These are phyloP conservation scores for Philypnodon macrostomus DNA, from an alignment of 2,797 vertebrate species.

Conservation along the genomic window DNA sequence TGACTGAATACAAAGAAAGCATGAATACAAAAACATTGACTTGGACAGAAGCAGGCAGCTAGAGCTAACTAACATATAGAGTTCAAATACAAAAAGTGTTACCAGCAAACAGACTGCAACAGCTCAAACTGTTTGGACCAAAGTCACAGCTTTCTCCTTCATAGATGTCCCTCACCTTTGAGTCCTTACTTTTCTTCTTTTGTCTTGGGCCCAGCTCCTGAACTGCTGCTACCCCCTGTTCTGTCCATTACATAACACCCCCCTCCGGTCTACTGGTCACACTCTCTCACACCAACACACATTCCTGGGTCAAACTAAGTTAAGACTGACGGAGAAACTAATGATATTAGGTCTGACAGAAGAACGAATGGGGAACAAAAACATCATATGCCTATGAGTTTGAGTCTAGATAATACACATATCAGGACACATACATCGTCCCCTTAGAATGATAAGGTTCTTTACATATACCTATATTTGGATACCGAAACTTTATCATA, in stretches of 20 bases:
- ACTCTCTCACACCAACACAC: constrained; percentile 4
- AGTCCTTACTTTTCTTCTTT: constrained; percentile 19
- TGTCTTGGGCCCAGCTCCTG: constrained; percentile 19
- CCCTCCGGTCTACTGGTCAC: constrained; percentile 2
- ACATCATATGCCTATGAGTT: constrained; percentile 8
- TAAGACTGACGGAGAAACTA: constrained; percentile 57
- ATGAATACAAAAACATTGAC: too few relatives aligned
- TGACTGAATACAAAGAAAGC: too few relatives aligned
- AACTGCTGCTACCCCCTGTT: constrained; percentile 20
- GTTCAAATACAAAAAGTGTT: too few relatives aligned
- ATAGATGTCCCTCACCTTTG: constrained; percentile 1
- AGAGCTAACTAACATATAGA: not conserved
- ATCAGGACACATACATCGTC: not conserved
- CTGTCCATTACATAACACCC: constrained; percentile 39
- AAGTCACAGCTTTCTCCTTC: constrained; percentile 30
- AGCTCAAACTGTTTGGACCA: constrained; percentile 19
- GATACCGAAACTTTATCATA: too few relatives aligned
- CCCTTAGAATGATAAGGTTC: too few relatives aligned
- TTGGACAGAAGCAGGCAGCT: too few relatives aligned
- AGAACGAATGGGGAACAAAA: constrained; percentile 31
- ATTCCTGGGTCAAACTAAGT: constrained; percentile 64
- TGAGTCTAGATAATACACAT: constrained; percentile 2
- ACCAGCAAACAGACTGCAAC: not conserved
- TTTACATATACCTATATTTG: too few relatives aligned
- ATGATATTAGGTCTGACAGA: constrained; percentile 69